phyloP scores from a whole-genome alignment of 92 coral and sea anemone species.

The Phenganax subtilis region DNA sequence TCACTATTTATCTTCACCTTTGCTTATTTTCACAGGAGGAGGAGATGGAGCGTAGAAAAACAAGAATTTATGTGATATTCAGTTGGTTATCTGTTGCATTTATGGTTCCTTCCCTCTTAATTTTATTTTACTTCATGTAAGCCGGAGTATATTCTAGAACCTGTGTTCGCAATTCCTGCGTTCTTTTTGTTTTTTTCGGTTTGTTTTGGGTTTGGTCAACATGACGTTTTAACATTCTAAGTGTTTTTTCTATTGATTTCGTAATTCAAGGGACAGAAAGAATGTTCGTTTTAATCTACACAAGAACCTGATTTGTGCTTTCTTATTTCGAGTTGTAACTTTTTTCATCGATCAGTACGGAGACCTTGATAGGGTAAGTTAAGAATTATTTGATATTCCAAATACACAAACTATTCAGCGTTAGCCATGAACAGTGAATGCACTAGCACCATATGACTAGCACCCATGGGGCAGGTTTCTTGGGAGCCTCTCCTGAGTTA shows the following conservation, averaged over 20 bases:
- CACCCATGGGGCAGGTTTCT: too few relatives aligned
- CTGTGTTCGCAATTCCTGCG: too few relatives aligned
- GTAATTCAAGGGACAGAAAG: constrained; percentile 23
- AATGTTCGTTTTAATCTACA: constrained; percentile 31
- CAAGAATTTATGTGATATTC: constrained; percentile 37
- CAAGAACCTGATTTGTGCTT: constrained; percentile 33
- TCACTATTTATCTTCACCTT: background rate
- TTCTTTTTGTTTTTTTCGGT: background rate
- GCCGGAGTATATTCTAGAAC: background rate
- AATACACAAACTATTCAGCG: too few relatives aligned
- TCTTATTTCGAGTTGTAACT: constrained; percentile 25
- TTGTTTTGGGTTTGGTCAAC: background rate
- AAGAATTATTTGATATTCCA: background rate
- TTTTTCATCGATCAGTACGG: constrained; percentile 33
- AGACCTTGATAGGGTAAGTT: constrained; percentile 8
- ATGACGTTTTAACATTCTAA: background rate
- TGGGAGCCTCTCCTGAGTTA: background rate
- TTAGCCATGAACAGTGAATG: too few relatives aligned
- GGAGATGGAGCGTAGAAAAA: background rate
- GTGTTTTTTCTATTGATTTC: background rate
- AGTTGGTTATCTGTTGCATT: constrained; percentile 50
- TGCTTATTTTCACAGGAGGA: background rate
- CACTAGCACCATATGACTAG: too few relatives aligned
- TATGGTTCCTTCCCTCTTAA: constrained; percentile 49
- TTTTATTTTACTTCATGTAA: constrained; percentile 54